These are phyloP conservation scores for Stichodactyla mertensii DNA, from an alignment of 64 coral and sea anemone species.

Conservation along the genomic window DNA sequence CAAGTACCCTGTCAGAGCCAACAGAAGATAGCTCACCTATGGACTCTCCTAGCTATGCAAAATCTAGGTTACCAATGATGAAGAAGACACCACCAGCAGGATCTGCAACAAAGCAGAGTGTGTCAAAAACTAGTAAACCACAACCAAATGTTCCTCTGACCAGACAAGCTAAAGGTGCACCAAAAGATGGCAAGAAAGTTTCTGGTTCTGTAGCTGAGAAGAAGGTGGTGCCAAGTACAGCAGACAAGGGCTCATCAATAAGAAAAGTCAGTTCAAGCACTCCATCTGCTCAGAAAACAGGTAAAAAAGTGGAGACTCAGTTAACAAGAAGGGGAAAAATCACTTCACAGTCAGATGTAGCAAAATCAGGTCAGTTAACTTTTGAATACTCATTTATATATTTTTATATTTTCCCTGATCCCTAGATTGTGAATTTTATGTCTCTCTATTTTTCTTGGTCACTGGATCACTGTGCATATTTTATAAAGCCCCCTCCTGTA, in stretches of 20 bases:
- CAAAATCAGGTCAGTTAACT: neutral
- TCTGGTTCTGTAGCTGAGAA: neutral
- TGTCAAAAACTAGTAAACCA: neutral
- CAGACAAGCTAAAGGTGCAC: neutral
- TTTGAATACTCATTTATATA: neutral
- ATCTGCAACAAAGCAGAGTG: neutral
- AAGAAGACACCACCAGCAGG: neutral
- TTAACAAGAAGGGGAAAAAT: neutral
- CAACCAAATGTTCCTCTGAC: neutral
- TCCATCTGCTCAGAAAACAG: neutral
- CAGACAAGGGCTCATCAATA: neutral
- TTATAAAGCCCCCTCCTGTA: too few relatives aligned
- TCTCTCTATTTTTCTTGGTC: too few relatives aligned
- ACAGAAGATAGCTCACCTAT: neutral
- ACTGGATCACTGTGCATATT: too few relatives aligned
- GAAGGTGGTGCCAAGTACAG: neutral
- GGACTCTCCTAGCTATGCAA: neutral
- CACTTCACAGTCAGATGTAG: neutral
- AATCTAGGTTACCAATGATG: constrained; percentile 6
- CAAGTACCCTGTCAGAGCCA: constrained; percentile 5
- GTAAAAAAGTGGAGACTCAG: neutral
- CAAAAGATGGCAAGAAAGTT: neutral
- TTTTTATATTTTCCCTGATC: too few relatives aligned
- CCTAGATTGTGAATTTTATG: too few relatives aligned
- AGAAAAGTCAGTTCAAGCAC: neutral